A percentile compares a stretch with the other conserved stretches of the same genome.
These are phyloP conservation scores for Chelon auratus DNA, from an alignment of 2,797 vertebrate species.

Conservation along the genomic window DNA sequence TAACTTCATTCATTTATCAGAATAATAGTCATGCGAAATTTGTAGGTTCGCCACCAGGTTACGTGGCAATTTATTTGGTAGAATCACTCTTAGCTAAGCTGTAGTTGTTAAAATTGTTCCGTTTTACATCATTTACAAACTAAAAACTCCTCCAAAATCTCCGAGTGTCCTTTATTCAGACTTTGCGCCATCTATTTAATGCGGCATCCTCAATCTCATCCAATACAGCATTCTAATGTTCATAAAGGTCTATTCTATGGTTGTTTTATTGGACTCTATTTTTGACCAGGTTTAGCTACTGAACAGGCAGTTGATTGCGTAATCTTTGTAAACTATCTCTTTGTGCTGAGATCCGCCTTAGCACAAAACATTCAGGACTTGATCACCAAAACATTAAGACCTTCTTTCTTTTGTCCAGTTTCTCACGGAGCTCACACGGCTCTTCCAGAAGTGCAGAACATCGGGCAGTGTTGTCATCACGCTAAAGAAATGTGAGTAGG, in stretches of 20 bases:
- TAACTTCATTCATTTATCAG: background rate
- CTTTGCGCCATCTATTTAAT: too few species aligned
- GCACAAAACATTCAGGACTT: too few species aligned
- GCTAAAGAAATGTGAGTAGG: slow-evolving; percentile 93
- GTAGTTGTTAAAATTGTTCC: background rate
- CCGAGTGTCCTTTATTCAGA: too few species aligned
- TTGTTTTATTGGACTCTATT: too few species aligned
- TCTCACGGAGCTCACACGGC: slow-evolving; percentile 93
- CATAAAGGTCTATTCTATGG: too few species aligned
- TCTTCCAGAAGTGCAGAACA: slow-evolving; percentile 94
- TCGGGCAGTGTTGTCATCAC: slow-evolving; percentile 95
- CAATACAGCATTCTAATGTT: too few species aligned
- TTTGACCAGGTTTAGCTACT: too few species aligned
- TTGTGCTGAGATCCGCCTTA: too few species aligned
- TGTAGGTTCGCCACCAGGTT: background rate
- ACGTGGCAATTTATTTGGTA: background rate
- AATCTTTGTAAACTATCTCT: too few species aligned
- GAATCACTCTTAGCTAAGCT: background rate
- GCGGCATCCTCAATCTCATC: background rate
- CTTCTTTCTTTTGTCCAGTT: slow-evolving; percentile 81
- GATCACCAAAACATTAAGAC: background rate
- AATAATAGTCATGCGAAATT: background rate
- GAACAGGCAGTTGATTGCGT: too few species aligned
- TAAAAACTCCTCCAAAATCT: too few species aligned
- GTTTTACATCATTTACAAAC: too few species aligned